These are phyloP conservation scores for Dynastes hyllus DNA, from an alignment of 2,888 invertebrate genomes.

Conservation along the genomic window DNA sequence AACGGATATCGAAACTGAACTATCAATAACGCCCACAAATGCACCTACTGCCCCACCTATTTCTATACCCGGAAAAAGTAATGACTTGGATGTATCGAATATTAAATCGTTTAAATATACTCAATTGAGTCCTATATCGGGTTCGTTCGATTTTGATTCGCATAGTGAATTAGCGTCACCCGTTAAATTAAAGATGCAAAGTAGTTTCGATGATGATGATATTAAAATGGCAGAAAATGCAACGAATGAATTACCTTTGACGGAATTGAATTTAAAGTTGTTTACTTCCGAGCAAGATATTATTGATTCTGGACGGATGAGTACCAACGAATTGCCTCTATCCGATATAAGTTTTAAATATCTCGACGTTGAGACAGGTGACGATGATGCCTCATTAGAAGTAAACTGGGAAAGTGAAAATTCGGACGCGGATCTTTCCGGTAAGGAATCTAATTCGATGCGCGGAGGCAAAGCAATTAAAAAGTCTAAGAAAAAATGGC, in stretches of 20 bases:
- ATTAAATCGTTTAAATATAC: conserved; percentile 48
- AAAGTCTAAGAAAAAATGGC: conserved; percentile 50
- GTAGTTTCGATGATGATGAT: conserved; percentile 65
- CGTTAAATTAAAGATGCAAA: conserved; percentile 16
- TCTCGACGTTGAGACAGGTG: conserved; percentile 30
- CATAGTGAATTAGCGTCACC: conserved; percentile 63
- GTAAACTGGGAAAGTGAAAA: conserved; percentile 65
- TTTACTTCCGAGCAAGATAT: conserved; percentile 64
- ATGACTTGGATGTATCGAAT: conserved; percentile 56
- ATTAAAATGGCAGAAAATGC: conserved; percentile 69
- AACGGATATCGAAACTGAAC: conserved; percentile 57
- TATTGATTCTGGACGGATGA: conserved; percentile 56
- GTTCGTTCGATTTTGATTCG: conserved; percentile 66
- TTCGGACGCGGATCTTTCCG: conserved; percentile 47
- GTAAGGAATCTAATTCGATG: conserved; percentile 38
- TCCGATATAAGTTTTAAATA: conserved; percentile 64
- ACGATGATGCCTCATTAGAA: conserved; percentile 61
- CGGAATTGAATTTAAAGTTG: conserved; percentile 70
- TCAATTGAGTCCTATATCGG: conserved; percentile 67
- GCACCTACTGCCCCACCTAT: conserved; percentile 64
- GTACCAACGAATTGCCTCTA: conserved; percentile 67
- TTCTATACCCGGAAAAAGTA: conserved; percentile 67
- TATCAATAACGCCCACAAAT: conserved; percentile 66
- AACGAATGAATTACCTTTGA: conserved; percentile 81
- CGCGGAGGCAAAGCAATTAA: conserved; percentile 6